A percentile compares a stretch with the other conserved stretches of the same genome.
Conservation (phyloP, 2,888 invertebrate genomes). For the Lacanobia wlatinum region DNA sequence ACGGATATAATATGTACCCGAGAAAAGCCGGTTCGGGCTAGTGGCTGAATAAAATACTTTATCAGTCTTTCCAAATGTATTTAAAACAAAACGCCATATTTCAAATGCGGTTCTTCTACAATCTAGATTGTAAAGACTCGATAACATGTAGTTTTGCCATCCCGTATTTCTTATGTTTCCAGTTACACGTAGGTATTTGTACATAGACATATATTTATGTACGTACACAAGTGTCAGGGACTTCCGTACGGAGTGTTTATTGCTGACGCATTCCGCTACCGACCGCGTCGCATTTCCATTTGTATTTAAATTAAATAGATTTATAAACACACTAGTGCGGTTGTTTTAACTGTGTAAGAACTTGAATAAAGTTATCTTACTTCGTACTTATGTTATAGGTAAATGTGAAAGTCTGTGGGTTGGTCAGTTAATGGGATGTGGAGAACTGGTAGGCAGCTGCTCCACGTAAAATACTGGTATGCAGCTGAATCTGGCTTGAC, state of each 20-base stretch:
- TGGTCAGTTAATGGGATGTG: no score
- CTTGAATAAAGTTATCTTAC: not conserved
- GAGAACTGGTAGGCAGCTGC: no score
- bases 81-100: not conserved
- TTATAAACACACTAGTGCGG: conserved; percentile 25
- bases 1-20: no score
- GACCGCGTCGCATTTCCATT: conserved; percentile 45
- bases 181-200: not conserved
- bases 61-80: no score
- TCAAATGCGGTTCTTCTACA: not conserved
- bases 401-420: no score
- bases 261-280: conserved; percentile 40
- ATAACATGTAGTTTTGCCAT: not conserved
- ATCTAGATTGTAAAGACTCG: not conserved
- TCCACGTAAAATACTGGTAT: no score
- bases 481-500: no score
- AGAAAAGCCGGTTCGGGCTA: no score
- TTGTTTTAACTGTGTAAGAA: not conserved
- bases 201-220: conserved; percentile 11
- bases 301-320: conserved; percentile 22
- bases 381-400: no score
- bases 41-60: no score
- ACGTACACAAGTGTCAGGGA: conserved; percentile 8
- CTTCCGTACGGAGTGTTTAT: conserved; percentile 39
- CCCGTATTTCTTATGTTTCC: not conserved